Percentiles rank a stretch among this genome's conserved stretches.
These are phyloP conservation scores for Plutella xylostella DNA, from an alignment of 2,888 invertebrate genomes.

Conservation along the genomic window DNA sequence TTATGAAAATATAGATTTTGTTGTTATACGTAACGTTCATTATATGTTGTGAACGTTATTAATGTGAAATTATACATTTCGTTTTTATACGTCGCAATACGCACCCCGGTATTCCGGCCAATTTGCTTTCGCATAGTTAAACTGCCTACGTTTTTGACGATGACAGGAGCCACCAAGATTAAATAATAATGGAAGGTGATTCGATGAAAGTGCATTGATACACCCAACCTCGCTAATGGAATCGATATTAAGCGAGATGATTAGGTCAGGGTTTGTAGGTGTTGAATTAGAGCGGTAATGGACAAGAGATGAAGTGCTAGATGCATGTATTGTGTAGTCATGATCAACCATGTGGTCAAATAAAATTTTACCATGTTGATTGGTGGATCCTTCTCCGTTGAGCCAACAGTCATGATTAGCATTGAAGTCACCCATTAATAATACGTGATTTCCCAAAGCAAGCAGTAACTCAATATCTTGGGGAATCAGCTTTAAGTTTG, in stretches of 20 bases:
- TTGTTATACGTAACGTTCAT: too few species aligned
- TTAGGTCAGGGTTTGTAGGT: neutral
- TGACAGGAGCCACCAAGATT: neutral
- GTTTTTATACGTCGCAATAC: too few species aligned
- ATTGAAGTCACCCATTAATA: constrained; percentile 11
- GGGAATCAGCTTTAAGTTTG: constrained; percentile 5
- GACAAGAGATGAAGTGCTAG: neutral
- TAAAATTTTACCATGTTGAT: constrained; percentile 1
- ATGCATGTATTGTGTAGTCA: neutral
- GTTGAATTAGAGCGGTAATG: neutral
- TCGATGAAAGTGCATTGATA: constrained; percentile 9
- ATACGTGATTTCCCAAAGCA: constrained; percentile 1
- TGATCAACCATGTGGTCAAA: constrained; percentile 8
- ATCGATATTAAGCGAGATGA: neutral
- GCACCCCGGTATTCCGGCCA: neutral
- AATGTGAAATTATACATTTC: too few species aligned
- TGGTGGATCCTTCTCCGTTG: neutral
- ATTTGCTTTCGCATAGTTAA: neutral
- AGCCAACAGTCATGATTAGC: constrained; percentile 6
- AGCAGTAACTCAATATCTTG: constrained; percentile 9
- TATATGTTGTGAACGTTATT: too few species aligned
- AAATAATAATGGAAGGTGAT: constrained; percentile 6
- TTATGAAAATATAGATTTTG: too few species aligned
- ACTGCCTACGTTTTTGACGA: neutral
- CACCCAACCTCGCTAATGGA: neutral